A percentile compares a stretch with the other conserved stretches of the same genome.
These are phyloP conservation scores for Augochlora pura DNA, from an alignment of 1,140 invertebrate genomes.

Conservation along the genomic window DNA sequence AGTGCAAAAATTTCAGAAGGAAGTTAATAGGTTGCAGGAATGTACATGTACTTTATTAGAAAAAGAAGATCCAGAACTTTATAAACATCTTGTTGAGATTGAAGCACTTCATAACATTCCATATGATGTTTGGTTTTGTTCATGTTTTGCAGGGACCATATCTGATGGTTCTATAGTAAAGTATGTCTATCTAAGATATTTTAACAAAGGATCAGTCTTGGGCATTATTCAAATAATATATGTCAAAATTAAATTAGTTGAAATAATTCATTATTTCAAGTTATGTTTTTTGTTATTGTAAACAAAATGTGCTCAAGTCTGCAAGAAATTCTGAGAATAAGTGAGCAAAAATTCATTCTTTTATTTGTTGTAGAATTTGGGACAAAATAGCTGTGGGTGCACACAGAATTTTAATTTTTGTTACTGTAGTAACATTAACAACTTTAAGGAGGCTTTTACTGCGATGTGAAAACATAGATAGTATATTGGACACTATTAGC, in stretches of 20 bases:
- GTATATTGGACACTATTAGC: constrained; percentile 83
- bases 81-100: constrained; percentile 83
- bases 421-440: constrained; percentile 87
- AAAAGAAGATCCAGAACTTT: constrained; percentile 86
- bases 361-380: constrained; percentile 86
- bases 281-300: too few species aligned
- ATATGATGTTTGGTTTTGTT: constrained; percentile 88
- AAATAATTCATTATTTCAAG: too few species aligned
- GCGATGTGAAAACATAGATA: constrained; percentile 82
- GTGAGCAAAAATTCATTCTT: constrained; percentile 3
- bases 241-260: too few species aligned
- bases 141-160: constrained; percentile 89
- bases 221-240: too few species aligned
- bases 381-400: constrained; percentile 93
- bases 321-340: not conserved
- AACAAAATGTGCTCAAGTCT: too few species aligned
- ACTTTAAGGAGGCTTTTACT: constrained; percentile 85
- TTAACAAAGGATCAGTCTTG: not conserved
- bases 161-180: constrained; percentile 88
- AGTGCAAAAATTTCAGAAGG: constrained; percentile 83
- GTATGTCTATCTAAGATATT: constrained; percentile 77
- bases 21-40: constrained; percentile 84
- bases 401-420: constrained; percentile 89
- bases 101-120: constrained; percentile 83
- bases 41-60: constrained; percentile 84